phyloP scores from a whole-genome alignment of 2,888 invertebrate species.

The Polietes domitor region DNA sequence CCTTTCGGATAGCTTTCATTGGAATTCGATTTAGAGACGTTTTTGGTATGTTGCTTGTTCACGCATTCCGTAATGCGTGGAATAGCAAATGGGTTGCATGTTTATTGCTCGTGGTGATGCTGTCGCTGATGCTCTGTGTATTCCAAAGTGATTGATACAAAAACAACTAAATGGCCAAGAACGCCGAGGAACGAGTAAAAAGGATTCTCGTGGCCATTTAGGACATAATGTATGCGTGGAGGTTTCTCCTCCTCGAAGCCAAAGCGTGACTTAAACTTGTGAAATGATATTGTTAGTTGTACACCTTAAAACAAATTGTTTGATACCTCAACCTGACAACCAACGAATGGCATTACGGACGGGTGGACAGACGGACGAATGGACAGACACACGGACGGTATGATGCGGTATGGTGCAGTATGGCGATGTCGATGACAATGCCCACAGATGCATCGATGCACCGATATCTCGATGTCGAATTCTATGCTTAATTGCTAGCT shows the following conservation, averaged over 20 bases:
- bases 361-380: constrained; percentile 34
- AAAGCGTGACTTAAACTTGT: constrained; percentile 77
- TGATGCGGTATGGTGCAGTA: neutral
- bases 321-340: constrained; percentile 73
- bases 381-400: neutral
- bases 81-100: constrained; percentile 64
- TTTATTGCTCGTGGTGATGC: neutral
- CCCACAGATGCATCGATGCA: neutral
- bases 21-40: constrained; percentile 59
- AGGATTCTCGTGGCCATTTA: constrained; percentile 35
- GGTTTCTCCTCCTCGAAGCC: constrained; percentile 28
- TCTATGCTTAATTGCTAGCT: constrained; percentile 62
- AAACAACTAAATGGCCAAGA: constrained; percentile 17
- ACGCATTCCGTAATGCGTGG: constrained; percentile 63
- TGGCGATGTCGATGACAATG: neutral
- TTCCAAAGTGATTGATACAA: constrained; percentile 31
- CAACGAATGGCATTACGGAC: constrained; percentile 6
- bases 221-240: constrained; percentile 54
- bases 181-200: neutral
- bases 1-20: constrained; percentile 58
- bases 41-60: constrained; percentile 64
- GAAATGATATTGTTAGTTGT: constrained; percentile 76
- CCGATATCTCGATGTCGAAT: constrained; percentile 32
- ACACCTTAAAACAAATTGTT: constrained; percentile 78
- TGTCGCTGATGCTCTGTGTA: neutral